Conservation (phyloP, 2,113 vertebrate genomes). For the Oophaga pumilio region DNA sequence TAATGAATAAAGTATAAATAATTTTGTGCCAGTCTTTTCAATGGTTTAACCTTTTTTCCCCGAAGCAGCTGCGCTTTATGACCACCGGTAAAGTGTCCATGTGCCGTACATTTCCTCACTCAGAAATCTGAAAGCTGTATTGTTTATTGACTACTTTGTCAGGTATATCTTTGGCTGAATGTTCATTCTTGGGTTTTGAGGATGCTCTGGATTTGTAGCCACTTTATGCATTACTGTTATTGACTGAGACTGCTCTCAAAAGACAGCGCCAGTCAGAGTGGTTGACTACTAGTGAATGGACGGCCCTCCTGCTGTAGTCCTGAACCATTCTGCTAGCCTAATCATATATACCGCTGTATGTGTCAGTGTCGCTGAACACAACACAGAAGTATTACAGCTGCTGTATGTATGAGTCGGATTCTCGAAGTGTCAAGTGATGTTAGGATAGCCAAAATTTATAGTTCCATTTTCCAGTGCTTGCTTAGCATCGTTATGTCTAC, state of each 20-base stretch:
- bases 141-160: constrained; percentile 33
- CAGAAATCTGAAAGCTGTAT: background rate
- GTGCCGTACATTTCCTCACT: background rate
- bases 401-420: background rate
- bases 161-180: background rate
- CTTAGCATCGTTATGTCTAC: background rate
- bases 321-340: background rate
- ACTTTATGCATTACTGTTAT: constrained; percentile 29
- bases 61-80: background rate
- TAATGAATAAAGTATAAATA: constrained; percentile 3
- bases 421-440: background rate
- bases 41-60: background rate
- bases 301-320: background rate
- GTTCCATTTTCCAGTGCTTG: background rate
- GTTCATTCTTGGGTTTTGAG: constrained; percentile 16
- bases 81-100: background rate
- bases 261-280: background rate
- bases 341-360: constrained; percentile 1
- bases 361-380: background rate
- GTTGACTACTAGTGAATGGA: background rate
- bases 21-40: background rate
- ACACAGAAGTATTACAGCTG: background rate
- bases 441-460: background rate
- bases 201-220: background rate
- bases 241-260: constrained; percentile 16